Evolutionary conservation across 2,113 vertebrate genomes (phyloP).

Genomic region (Nymphicus hollandicus): DNA sequence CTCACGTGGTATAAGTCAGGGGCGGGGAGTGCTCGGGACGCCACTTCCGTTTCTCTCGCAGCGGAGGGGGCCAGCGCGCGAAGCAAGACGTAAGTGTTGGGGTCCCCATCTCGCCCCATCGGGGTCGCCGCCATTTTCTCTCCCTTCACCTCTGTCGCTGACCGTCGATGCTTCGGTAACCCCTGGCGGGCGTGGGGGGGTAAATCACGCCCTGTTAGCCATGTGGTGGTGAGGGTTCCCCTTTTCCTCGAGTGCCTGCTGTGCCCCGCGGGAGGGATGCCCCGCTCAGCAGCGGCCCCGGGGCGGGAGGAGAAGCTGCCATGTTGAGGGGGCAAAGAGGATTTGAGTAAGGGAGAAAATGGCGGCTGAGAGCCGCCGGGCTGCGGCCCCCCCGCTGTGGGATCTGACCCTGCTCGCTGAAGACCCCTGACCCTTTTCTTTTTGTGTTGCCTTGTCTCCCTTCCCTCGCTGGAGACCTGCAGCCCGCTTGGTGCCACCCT

Average conservation of each 20-base stretch:
- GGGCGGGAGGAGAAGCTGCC: neutral
- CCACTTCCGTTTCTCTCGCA: constrained; percentile 1
- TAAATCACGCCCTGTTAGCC: too few relatives aligned
- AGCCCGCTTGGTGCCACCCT: neutral
- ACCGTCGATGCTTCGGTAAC: rapidly evolving
- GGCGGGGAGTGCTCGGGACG: neutral
- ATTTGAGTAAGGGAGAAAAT: constrained; percentile 40
- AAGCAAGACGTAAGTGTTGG: neutral
- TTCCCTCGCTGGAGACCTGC: rapidly evolving
- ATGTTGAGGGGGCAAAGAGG: neutral
- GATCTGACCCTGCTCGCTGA: neutral
- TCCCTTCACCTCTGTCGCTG: rapidly evolving
- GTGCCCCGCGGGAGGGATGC: neutral
- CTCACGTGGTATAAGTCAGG: neutral
- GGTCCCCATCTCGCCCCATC: neutral
- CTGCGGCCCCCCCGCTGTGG: neutral
- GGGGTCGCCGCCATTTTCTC: neutral
- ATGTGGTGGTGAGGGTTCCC: neutral
- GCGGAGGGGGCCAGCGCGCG: neutral
- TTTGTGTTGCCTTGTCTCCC: rapidly evolving
- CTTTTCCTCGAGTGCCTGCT: neutral
- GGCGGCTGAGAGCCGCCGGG: constrained; percentile 16
- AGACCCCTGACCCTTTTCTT: neutral
- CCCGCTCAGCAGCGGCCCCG: neutral
- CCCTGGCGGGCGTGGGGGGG: too few relatives aligned